Evolutionary conservation across 2,797 vertebrate species (phyloP), one percentile per base, ranked within the genome.

Genomic region (Hippopotamyrus pictus): DNA sequence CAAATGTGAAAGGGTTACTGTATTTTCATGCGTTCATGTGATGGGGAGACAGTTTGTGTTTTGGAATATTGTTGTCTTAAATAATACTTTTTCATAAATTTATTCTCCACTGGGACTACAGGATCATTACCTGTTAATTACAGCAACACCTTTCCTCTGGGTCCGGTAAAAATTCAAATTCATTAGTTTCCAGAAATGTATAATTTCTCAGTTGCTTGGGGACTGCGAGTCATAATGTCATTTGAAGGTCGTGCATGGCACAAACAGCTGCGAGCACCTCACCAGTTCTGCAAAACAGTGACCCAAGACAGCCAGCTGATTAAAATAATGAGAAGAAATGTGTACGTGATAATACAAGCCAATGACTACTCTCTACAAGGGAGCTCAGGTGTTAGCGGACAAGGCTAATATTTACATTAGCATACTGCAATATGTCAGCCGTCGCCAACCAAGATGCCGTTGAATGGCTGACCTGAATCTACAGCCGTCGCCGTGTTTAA

Each of bases 241-340:
- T 87, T 9, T 87, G 86, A 57, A 87, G 51, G 51, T 87, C 37
- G 57, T 4, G 14, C 53, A 22, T 44, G 2, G 7, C 53, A 57
- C 33, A 57, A 51, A 87, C 53, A 87, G 48, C 83, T 85, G 46
- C 9, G 46, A 85, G 44, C 46, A 14, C 83, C 22, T 85, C 83
- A 85, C 22, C 48, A 85, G 37, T 82, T 82, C 76, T 82, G 41
- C 41, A 82, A 82, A 46, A 85, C 83, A 50, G n/a, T 51, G 46
- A 85, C 46, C 83, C n/a, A 85, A 85, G 44, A 85, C 48, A 53
- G 48, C 44, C 85, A 33, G 50, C 50, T 87, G 25, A 87, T 54
- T 57, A 87, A 87, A 57, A 87, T 57, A 87, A 87, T 46, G 83
- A 51, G 48, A 85, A 50, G 83, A 85, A 51, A 85, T 54, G 53